phyloP scores from a whole-genome alignment of 2,113 vertebrate genomes.

The Corythoichthys haematopterus region DNA sequence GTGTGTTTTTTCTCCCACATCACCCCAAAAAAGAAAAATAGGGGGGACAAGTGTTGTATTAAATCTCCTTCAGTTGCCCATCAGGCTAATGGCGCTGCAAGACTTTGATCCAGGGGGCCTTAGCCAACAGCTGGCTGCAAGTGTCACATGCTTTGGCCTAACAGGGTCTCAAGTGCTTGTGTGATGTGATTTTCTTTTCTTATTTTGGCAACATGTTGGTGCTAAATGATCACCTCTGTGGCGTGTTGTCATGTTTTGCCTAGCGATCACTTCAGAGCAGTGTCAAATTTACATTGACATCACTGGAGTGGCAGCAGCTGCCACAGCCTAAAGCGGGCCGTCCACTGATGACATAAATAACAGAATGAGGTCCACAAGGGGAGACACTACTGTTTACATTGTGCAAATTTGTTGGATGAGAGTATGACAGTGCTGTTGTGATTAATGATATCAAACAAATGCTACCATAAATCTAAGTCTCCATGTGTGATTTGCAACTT shows the following conservation, averaged over 20 bases:
- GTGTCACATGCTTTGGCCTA: constrained; percentile 5
- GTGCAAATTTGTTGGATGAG: constrained; percentile 6
- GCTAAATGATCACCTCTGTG: constrained; percentile 35
- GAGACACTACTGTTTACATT: background rate
- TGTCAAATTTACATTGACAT: constrained; percentile 30
- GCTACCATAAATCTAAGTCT: background rate
- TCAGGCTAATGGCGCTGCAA: constrained; percentile 13
- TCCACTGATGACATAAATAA: constrained; percentile 29
- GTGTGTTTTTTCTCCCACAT: constrained; percentile 1
- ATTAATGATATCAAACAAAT: background rate
- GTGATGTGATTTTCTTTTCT: constrained; percentile 6
- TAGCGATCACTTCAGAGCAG: constrained; percentile 32
- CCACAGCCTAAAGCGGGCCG: constrained; percentile 16
- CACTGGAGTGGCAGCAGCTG: constrained; percentile 33
- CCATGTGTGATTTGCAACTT: background rate
- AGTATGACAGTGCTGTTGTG: background rate
- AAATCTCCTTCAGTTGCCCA: constrained; percentile 11
- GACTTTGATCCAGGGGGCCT: constrained; percentile 32
- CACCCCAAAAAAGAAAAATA: background rate
- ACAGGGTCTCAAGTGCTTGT: background rate
- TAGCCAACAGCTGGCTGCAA: constrained; percentile 32
- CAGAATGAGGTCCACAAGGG: constrained; percentile 12
- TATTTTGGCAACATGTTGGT: constrained; percentile 14
- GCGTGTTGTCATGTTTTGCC: constrained; percentile 8
- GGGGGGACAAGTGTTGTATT: background rate